Evolutionary conservation across 2,797 vertebrate species (phyloP), one percentile per base, ranked within the genome.

Genomic region (Sebastes dallii): DNA sequence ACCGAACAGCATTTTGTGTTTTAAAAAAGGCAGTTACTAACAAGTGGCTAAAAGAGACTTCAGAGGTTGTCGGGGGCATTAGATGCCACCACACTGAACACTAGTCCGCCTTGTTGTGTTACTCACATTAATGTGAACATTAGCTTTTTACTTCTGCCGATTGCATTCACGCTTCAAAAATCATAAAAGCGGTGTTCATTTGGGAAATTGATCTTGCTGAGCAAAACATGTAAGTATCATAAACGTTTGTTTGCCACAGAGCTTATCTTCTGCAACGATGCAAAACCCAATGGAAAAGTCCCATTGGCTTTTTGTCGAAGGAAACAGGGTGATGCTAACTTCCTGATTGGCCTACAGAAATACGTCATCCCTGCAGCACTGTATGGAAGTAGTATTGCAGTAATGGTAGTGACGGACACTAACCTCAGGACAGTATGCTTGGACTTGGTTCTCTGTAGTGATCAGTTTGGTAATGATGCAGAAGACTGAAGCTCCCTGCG

Each of bases 401-500:
- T 60, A 52, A 20, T 54, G 36, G 13, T 4, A 22, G 55, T 61
- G 14, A 50, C 3, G 24, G 1, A 27, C 11, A 9, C 93, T 93
- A 72, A 98, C 98, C 97, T 99, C 97, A 16, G 98, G 97, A 91
- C 98, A 99, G 87, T 92, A 81, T 66, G 96, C 97, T 93, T 98
- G 97, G 24, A 93, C 91, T 89, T 99, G 98, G 54, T 97, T 96
- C 80, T 98, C 97, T 1, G 98, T 98, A 3, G 95, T 95, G 71
- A 98, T 98, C 89, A 97, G 89, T 92, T 97, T 98, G 74, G 98
- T 99, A 90, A 99, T 97, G 90, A 98, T 96, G 86, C 98, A 98
- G 87, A 99, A 98, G 77, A 99, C 97, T 0, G 97, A 97, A 2
- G 97, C 96, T 74, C 98, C 98, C 98, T 99, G 84, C 7, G 72